Percentiles rank a stretch among this genome's conserved stretches.
These are phyloP conservation scores for Paramuricea clavata DNA, from an alignment of 92 coral and sea anemone genomes.

Conservation along the genomic window DNA sequence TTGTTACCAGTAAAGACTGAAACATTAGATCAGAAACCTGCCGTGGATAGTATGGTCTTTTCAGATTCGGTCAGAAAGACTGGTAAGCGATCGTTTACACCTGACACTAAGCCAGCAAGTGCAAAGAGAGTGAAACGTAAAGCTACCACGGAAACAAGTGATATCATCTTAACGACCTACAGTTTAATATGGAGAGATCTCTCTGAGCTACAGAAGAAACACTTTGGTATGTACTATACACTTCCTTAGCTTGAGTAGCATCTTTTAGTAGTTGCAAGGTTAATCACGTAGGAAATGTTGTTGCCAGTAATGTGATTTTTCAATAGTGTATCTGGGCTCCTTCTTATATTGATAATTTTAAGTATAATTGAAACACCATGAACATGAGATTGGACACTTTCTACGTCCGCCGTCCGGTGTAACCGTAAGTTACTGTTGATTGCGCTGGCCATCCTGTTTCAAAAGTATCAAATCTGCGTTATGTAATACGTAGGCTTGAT, in stretches of 20 bases:
- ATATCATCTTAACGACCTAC: conserved; percentile 56
- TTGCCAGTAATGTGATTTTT: too few relatives aligned
- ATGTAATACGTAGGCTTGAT: conserved; percentile 33
- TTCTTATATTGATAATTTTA: too few relatives aligned
- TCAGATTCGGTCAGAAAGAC: not conserved
- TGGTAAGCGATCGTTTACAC: conserved; percentile 1
- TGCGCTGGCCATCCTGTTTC: too few relatives aligned
- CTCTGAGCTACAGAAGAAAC: conserved; percentile 38
- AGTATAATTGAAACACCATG: too few relatives aligned
- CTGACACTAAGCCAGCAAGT: conserved; percentile 1
- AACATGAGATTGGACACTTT: too few relatives aligned
- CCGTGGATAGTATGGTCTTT: not conserved
- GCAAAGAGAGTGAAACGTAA: conserved; percentile 13
- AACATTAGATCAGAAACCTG: conserved; percentile 8
- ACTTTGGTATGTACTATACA: conserved; percentile 35
- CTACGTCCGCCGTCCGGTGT: not conserved
- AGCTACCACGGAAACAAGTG: not conserved
- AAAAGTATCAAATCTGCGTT: not conserved
- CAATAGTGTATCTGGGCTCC: too few relatives aligned
- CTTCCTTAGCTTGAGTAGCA: not conserved
- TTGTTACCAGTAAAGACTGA: not conserved
- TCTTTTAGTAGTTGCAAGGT: too few relatives aligned
- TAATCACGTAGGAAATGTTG: too few relatives aligned
- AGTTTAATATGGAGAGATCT: conserved; percentile 51
- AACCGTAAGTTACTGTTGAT: not conserved